phyloP scores from a whole-genome alignment of 2,113 vertebrate genomes.

The Nesospiza acunhae region DNA sequence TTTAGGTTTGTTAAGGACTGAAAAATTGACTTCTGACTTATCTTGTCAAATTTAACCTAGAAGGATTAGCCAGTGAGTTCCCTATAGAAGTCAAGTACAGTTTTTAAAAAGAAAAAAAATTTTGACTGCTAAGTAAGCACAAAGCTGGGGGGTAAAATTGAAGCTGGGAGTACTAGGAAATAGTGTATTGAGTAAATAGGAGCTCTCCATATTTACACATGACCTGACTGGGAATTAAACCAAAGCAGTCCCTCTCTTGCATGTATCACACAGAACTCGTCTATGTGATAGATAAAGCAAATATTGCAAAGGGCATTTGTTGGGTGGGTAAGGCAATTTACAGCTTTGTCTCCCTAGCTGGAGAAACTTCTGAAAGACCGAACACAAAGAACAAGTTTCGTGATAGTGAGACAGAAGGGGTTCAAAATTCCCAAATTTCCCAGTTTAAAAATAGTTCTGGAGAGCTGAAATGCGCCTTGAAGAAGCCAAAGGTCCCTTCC shows the following conservation, averaged over 20 bases:
- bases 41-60: background rate
- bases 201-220: background rate
- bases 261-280: background rate
- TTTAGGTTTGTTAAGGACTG: background rate
- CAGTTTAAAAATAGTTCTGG: background rate
- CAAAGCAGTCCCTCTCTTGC: background rate
- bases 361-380: background rate
- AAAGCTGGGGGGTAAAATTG: background rate
- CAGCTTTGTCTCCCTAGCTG: background rate
- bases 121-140: background rate
- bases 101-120: background rate
- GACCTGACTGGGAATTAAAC: background rate
- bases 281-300: background rate
- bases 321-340: too few relatives aligned
- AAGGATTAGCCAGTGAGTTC: background rate
- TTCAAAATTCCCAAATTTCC: background rate
- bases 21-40: background rate
- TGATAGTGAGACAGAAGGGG: background rate
- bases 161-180: background rate
- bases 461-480: background rate
- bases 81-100: background rate
- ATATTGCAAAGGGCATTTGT: background rate
- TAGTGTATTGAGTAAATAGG: background rate
- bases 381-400: background rate
- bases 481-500: background rate